phyloP scores from a whole-genome alignment of 2,797 vertebrate species.

The Mormyrops boulengeri region DNA sequence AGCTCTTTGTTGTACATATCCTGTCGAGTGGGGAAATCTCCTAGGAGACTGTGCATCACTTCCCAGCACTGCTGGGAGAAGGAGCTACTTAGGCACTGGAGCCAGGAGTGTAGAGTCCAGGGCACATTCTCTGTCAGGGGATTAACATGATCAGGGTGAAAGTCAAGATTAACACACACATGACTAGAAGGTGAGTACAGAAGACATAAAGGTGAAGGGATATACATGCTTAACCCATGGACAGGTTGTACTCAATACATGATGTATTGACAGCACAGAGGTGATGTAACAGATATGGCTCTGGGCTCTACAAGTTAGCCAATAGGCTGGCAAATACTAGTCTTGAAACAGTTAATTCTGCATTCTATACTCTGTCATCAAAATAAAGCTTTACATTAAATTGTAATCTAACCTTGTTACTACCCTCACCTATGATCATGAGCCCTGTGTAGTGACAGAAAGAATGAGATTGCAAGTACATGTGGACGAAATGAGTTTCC shows the following conservation, averaged over 20 bases:
- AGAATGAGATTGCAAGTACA: neutral
- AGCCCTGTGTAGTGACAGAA: neutral
- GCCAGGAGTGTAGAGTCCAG: slow-evolving; percentile 91
- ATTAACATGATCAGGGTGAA: neutral
- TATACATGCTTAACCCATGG: neutral
- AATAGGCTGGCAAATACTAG: neutral
- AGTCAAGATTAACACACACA: neutral
- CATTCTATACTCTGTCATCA: neutral
- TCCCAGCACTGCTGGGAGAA: slow-evolving; percentile 89
- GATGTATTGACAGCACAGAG: neutral
- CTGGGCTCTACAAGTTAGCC: neutral
- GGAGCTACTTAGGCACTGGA: slow-evolving; percentile 86
- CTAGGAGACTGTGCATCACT: slow-evolving; percentile 87
- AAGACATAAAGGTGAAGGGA: neutral
- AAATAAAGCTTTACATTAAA: neutral
- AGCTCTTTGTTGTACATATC: slow-evolving; percentile 94
- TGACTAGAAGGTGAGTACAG: neutral
- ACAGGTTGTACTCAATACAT: neutral
- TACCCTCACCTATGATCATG: neutral
- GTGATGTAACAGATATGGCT: neutral
- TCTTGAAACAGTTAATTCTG: neutral
- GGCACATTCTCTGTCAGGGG: slow-evolving; percentile 69
- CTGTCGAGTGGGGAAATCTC: slow-evolving; percentile 94
- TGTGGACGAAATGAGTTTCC: neutral
- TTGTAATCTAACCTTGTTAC: neutral